These are phyloP conservation scores for Trissolcus brochymenae DNA, from an alignment of 2,888 invertebrate genomes.

Conservation along the genomic window DNA sequence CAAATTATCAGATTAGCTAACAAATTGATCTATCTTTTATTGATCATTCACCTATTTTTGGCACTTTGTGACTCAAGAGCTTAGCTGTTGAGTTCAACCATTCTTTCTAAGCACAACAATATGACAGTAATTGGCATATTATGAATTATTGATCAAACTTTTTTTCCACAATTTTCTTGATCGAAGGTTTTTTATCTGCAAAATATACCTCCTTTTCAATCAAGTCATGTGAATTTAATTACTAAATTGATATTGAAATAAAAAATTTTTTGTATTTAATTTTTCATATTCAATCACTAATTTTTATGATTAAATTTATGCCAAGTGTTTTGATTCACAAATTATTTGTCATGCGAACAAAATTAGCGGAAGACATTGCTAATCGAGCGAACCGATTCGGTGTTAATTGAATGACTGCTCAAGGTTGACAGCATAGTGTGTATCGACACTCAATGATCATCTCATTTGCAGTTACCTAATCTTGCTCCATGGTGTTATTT, in stretches of 20 bases:
- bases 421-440: slow-evolving; percentile 10
- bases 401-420: slow-evolving; percentile 3
- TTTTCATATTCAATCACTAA: too few relatives aligned
- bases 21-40: slow-evolving; percentile 44
- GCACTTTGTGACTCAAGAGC: slow-evolving; percentile 37
- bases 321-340: too few relatives aligned
- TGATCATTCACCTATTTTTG: slow-evolving; percentile 47
- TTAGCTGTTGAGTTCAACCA: slow-evolving; percentile 32
- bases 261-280: too few relatives aligned
- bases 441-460: slow-evolving; percentile 23
- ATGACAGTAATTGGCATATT: slow-evolving; percentile 33
- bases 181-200: slow-evolving; percentile 1
- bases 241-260: too few relatives aligned
- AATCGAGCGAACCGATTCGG: slow-evolving; percentile 7
- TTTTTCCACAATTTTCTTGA: neutral
- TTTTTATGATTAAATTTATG: too few relatives aligned
- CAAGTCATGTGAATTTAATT: too few relatives aligned
- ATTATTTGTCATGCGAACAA: too few relatives aligned
- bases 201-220: neutral
- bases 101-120: slow-evolving; percentile 21
- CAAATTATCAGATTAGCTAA: slow-evolving; percentile 27
- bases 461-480: slow-evolving; percentile 37
- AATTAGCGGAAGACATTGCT: neutral
- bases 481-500: slow-evolving; percentile 31
- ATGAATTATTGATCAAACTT: slow-evolving; percentile 9